Conservation (phyloP, 2,113 vertebrate species). For the Cygnus atratus region DNA sequence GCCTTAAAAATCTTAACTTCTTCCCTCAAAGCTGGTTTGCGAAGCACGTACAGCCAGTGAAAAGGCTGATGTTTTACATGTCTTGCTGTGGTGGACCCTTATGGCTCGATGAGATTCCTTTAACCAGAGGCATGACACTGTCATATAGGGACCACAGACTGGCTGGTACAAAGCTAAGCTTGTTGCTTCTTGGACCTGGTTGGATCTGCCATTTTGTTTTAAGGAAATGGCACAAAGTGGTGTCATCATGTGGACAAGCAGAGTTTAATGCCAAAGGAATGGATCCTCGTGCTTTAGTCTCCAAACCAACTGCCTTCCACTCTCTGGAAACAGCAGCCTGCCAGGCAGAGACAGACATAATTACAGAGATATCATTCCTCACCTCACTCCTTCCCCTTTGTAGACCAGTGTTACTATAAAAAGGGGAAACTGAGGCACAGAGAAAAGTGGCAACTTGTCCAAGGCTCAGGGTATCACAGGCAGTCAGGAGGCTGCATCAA, state of each 20-base stretch:
- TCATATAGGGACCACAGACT: not conserved
- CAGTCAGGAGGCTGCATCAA: not conserved
- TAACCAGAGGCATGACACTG: not conserved
- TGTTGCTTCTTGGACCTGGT: not conserved
- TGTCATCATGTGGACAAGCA: not conserved
- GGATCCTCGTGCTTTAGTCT: not conserved
- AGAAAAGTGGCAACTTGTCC: not conserved
- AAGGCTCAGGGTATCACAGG: not conserved
- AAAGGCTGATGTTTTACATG: not conserved
- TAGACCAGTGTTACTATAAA: not conserved
- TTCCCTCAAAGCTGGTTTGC: not conserved
- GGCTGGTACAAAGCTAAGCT: not conserved
- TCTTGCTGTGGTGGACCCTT: not conserved
- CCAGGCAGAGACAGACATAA: not conserved
- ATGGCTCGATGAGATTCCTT: not conserved
- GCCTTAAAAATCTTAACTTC: not conserved
- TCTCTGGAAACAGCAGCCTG: not conserved
- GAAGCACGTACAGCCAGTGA: not conserved
- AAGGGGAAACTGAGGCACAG: not conserved
- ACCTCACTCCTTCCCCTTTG: not conserved
- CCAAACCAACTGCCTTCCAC: not conserved
- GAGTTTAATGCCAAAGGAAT: not conserved
- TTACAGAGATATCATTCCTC: not conserved
- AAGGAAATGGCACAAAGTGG: not conserved
- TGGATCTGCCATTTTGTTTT: not conserved